Conservation (phyloP, 2,797 vertebrate species). For the Melanotaenia maccullochi region DNA sequence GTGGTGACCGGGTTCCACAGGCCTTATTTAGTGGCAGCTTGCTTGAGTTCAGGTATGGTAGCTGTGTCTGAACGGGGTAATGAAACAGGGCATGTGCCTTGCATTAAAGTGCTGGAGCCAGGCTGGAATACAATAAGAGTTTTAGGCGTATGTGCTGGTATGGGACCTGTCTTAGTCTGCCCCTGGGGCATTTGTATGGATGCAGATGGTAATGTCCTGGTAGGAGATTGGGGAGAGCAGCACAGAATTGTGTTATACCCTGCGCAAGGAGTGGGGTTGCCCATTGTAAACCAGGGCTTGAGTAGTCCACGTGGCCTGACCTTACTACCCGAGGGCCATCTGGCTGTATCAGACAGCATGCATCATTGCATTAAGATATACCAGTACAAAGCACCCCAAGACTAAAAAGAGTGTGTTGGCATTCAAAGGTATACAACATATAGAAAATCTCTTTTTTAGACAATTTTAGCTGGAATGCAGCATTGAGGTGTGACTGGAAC, state of each 20-base stretch:
- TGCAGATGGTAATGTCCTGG: slow-evolving; percentile 80
- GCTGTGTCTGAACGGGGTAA: slow-evolving; percentile 85
- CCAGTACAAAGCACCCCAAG: slow-evolving; percentile 74
- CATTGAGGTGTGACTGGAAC: background rate
- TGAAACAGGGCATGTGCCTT: slow-evolving; percentile 80
- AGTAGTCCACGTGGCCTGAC: slow-evolving; percentile 85
- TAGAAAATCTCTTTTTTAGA: too few species aligned
- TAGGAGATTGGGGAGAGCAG: slow-evolving; percentile 84
- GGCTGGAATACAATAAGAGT: slow-evolving; percentile 83
- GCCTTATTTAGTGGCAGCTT: slow-evolving; percentile 84
- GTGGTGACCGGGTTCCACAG: slow-evolving; percentile 85
- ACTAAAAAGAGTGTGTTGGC: slow-evolving; percentile 10
- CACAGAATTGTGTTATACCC: slow-evolving; percentile 83
- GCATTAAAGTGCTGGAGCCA: slow-evolving; percentile 84
- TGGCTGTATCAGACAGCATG: slow-evolving; percentile 87
- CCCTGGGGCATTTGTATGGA: slow-evolving; percentile 88
- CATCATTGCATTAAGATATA: slow-evolving; percentile 87
- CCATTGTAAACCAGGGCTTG: slow-evolving; percentile 77
- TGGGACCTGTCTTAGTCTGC: slow-evolving; percentile 81
- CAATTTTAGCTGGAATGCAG: background rate
- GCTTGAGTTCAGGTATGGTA: slow-evolving; percentile 76
- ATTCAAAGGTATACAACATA: background rate
- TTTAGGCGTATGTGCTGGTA: slow-evolving; percentile 79
- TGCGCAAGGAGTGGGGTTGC: slow-evolving; percentile 71
- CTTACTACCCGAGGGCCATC: slow-evolving; percentile 77